These are phyloP conservation scores for Pogona vitticeps DNA, from an alignment of 2,113 vertebrate species.

Conservation along the genomic window DNA sequence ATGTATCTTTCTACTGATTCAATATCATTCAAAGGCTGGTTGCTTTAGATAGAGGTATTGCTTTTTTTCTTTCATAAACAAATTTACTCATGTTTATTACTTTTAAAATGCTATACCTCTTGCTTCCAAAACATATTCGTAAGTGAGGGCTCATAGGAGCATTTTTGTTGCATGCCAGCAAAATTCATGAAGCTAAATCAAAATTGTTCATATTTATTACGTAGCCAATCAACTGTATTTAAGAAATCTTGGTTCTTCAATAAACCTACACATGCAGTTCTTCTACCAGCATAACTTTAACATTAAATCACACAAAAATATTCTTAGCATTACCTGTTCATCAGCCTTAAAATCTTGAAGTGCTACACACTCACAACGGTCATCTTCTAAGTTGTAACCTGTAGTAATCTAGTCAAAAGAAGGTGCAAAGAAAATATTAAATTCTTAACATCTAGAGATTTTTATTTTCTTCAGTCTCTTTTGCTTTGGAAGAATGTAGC, in stretches of 20 bases:
- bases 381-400: slow-evolving; percentile 98
- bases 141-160: not conserved
- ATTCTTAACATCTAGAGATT: slow-evolving; percentile 37
- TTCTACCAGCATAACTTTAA: slow-evolving; percentile 15
- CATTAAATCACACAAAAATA: not conserved
- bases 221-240: not conserved
- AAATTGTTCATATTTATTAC: not conserved
- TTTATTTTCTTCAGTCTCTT: not conserved
- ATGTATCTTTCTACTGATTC: not conserved
- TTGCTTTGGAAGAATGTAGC: slow-evolving; percentile 3
- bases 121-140: slow-evolving; percentile 12
- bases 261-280: not conserved
- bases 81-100: too few species aligned
- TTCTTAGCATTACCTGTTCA: slow-evolving; percentile 84
- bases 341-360: slow-evolving; percentile 90
- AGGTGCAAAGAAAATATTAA: slow-evolving; percentile 26
- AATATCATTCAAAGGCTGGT: not conserved
- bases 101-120: not conserved
- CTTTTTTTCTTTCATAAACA: not conserved
- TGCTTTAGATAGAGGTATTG: too few species aligned
- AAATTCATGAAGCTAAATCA: not conserved
- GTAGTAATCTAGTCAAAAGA: slow-evolving; percentile 88
- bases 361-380: slow-evolving; percentile 95
- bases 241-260: not conserved
- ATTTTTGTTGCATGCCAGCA: not conserved